Conservation (phyloP, 1,140 invertebrate genomes). For the Formica exsecta region DNA sequence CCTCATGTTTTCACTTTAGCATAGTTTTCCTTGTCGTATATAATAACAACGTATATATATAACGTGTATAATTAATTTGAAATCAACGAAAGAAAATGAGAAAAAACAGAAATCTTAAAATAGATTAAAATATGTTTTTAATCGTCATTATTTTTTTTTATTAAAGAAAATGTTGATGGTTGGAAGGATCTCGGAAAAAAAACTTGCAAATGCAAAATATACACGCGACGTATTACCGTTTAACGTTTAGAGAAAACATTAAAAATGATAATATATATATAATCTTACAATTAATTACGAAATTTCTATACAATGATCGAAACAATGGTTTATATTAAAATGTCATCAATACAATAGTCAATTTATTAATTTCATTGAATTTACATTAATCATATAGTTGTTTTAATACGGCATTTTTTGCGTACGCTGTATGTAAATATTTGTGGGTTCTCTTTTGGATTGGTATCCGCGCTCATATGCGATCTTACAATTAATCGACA, state of each 20-base stretch:
- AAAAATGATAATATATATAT: neutral
- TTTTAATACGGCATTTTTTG: neutral
- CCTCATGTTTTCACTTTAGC: neutral
- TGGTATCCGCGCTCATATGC: neutral
- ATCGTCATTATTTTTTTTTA: neutral
- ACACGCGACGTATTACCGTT: neutral
- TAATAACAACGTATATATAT: neutral
- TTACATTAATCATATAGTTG: neutral
- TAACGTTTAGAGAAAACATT: neutral
- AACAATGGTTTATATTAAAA: neutral
- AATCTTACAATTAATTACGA: neutral
- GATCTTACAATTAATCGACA: neutral
- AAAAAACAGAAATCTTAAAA: neutral
- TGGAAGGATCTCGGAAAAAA: neutral
- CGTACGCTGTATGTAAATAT: neutral
- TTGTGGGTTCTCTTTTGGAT: neutral
- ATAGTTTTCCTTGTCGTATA: neutral
- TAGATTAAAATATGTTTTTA: neutral
- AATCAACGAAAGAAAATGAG: neutral
- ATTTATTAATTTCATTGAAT: neutral
- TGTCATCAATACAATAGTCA: neutral
- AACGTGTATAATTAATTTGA: neutral
- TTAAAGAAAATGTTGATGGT: neutral
- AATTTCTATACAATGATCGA: neutral
- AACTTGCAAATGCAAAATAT: neutral